A percentile compares a stretch with the other conserved stretches of the same genome.
These are phyloP conservation scores for Acrocephalus arundinaceus DNA, from an alignment of 2,113 vertebrate species.

Conservation along the genomic window DNA sequence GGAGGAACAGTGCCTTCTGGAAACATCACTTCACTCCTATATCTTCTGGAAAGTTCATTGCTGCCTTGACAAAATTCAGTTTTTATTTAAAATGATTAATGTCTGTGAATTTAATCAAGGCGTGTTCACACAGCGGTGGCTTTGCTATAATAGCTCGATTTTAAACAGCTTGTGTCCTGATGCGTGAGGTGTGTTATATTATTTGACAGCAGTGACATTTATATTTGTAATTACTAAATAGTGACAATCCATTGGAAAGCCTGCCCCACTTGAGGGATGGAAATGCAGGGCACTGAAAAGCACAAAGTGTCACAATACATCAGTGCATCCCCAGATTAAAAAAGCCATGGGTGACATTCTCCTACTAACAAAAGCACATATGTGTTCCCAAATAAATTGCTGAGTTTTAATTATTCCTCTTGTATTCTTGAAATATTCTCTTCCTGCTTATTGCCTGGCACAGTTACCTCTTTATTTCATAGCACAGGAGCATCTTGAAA, in stretches of 20 bases:
- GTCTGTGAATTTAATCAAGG: slow-evolving; percentile 59
- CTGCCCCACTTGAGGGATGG: slow-evolving; percentile 14
- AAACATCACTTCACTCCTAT: background rate
- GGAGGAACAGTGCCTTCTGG: slow-evolving; percentile 30
- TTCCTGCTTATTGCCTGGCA: background rate
- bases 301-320: background rate
- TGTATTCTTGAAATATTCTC: background rate
- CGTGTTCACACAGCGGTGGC: background rate
- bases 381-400: background rate
- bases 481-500: background rate
- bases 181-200: slow-evolving; percentile 59
- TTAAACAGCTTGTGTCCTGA: slow-evolving; percentile 68
- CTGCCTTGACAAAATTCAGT: slow-evolving; percentile 48
- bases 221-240: slow-evolving; percentile 68
- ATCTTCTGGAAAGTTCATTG: slow-evolving; percentile 53
- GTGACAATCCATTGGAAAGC: slow-evolving; percentile 42
- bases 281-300: background rate
- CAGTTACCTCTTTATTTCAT: background rate
- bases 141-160: slow-evolving; percentile 25
- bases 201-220: slow-evolving; percentile 67
- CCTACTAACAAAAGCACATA: background rate
- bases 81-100: slow-evolving; percentile 73
- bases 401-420: slow-evolving; percentile 22
- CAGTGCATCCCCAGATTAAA: background rate
- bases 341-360: background rate